Conservation (phyloP, 2,797 vertebrate species). For the Champsocephalus gunnari region DNA sequence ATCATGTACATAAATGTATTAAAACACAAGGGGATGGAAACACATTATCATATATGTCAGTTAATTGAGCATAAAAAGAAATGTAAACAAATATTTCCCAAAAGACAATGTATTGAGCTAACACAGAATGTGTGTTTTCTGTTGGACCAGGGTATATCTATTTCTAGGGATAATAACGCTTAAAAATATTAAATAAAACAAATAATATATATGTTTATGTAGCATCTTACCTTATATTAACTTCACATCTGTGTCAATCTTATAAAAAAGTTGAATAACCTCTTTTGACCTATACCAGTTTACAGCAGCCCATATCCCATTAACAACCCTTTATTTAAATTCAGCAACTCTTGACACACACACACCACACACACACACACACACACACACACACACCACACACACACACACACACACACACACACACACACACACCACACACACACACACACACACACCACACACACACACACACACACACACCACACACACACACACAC, state of each 20-base stretch:
- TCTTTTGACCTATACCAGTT: background rate
- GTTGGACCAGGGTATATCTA: background rate
- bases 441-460: too few relatives aligned
- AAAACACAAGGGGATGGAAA: constrained; percentile 14
- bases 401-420: too few relatives aligned
- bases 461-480: too few relatives aligned
- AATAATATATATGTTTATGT: background rate
- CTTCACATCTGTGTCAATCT: background rate
- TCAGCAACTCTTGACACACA: background rate
- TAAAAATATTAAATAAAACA: background rate
- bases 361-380: background rate
- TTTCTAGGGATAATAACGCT: background rate
- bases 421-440: background rate
- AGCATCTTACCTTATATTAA: background rate
- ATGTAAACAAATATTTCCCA: background rate
- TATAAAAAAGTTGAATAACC: background rate
- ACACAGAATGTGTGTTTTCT: background rate
- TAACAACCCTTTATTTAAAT: background rate
- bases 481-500: background rate
- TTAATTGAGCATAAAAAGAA: background rate
- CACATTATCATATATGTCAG: background rate
- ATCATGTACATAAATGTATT: background rate
- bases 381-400: too few relatives aligned
- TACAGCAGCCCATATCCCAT: background rate
- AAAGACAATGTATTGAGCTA: background rate